Evolutionary conservation across 23 tunicate species (phyloP).

Genomic region (Halocynthia roretzi): DNA sequence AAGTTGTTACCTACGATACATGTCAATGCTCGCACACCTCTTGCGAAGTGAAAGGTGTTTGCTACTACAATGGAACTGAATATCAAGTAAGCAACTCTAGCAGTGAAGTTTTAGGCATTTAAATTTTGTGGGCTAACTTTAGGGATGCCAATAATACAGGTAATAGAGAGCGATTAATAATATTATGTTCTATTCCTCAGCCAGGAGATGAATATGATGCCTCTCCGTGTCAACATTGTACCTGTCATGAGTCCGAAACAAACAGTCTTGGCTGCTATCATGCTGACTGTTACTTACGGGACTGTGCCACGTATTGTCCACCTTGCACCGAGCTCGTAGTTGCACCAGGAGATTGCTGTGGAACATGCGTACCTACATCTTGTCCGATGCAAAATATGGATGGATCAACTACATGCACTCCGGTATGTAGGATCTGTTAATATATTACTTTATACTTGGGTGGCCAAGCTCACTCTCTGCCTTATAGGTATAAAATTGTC

Average conservation of each 20-base stretch:
- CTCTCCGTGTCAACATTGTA: conserved; percentile 59
- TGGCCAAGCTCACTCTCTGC: no score
- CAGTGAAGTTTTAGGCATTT: background rate
- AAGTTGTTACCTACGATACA: conserved; percentile 24
- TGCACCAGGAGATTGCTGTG: conserved; percentile 73
- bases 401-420: background rate
- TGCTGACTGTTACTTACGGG: conserved; percentile 21
- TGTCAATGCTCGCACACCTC: conserved; percentile 57
- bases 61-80: conserved; percentile 75
- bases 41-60: conserved; percentile 60
- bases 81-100: conserved; percentile 35
- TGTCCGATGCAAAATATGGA: conserved; percentile 28
- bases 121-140: background rate
- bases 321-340: conserved; percentile 45
- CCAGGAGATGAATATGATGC: conserved; percentile 44
- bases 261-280: conserved; percentile 47
- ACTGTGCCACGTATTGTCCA: conserved; percentile 57
- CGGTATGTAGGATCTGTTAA: no score
- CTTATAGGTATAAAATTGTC: no score
- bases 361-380: conserved; percentile 54
- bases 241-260: conserved; percentile 35
- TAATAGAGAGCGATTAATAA: background rate
- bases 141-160: background rate
- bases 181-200: conserved; percentile 18
- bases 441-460: no score